Evolutionary conservation across 2,888 invertebrate genomes (phyloP).

Genomic region (Watsonalla cultraria): DNA sequence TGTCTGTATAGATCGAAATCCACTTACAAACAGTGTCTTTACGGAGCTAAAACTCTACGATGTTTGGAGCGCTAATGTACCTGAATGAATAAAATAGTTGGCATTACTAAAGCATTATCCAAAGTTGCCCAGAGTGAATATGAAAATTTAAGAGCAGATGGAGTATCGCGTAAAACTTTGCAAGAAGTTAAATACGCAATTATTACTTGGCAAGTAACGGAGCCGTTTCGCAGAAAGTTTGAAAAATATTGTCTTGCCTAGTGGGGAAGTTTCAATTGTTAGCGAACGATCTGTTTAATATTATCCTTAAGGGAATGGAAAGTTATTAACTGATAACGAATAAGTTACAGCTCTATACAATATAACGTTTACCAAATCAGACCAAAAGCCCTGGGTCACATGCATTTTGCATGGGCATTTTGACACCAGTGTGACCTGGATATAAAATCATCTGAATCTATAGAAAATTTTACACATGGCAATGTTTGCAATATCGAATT

Average conservation of each 20-base stretch:
- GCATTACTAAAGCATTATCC: slow-evolving; percentile 5
- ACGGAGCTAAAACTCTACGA: background rate
- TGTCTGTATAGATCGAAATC: no score
- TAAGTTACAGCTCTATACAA: no score
- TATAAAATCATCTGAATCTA: background rate
- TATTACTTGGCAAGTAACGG: slow-evolving; percentile 24
- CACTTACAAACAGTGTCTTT: no score
- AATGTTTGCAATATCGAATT: slow-evolving; percentile 37
- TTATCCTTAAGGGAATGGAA: slow-evolving; percentile 1
- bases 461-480: background rate
- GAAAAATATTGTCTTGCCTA: slow-evolving; percentile 22
- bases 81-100: slow-evolving; percentile 35
- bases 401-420: background rate
- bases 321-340: no score
- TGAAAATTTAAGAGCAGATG: slow-evolving; percentile 11
- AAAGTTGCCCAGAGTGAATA: slow-evolving; percentile 7
- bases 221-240: slow-evolving; percentile 19
- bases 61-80: slow-evolving; percentile 45
- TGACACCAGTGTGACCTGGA: background rate
- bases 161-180: slow-evolving; percentile 21
- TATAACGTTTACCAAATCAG: no score
- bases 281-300: slow-evolving; percentile 25
- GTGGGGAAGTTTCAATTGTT: slow-evolving; percentile 31
- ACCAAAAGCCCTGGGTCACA: no score
- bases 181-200: slow-evolving; percentile 33